Evolutionary conservation across 2,888 invertebrate species (phyloP).

Genomic region (Latheticus oryzae): DNA sequence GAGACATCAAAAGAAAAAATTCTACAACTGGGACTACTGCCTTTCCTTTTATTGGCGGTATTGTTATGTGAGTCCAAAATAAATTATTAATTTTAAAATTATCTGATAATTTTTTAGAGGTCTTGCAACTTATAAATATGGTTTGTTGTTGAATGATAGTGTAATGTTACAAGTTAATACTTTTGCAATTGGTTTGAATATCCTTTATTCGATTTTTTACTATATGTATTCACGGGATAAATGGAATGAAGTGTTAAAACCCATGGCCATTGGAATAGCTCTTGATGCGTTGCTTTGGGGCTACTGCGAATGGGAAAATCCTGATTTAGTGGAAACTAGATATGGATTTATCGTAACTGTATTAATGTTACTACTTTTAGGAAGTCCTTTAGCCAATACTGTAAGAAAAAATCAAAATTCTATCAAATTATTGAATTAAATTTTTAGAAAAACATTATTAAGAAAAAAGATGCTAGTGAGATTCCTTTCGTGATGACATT

Average conservation of each 20-base stretch:
- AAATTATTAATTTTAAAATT: conserved; percentile 22
- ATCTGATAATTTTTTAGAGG: conserved; percentile 73
- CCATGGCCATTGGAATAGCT: conserved; percentile 69
- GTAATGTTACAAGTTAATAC: conserved; percentile 84
- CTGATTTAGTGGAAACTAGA: conserved; percentile 73
- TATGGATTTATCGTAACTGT: conserved; percentile 79
- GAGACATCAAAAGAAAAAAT: conserved; percentile 78
- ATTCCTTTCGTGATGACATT: conserved; percentile 91
- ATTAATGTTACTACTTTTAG: conserved; percentile 75
- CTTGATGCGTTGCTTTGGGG: conserved; percentile 72
- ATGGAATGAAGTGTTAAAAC: conserved; percentile 67
- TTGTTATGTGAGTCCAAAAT: conserved; percentile 75
- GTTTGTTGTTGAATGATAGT: conserved; percentile 77
- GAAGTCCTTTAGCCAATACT: conserved; percentile 77
- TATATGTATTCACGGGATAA: conserved; percentile 73
- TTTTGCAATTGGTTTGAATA: conserved; percentile 77
- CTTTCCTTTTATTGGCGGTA: conserved; percentile 81
- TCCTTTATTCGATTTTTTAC: conserved; percentile 75
- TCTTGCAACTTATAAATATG: conserved; percentile 81
- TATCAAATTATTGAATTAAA: too few species aligned
- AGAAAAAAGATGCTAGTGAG: conserved; percentile 83
- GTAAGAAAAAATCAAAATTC: too few species aligned
- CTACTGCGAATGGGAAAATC: conserved; percentile 76
- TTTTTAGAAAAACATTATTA: conserved; percentile 81
- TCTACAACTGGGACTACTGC: conserved; percentile 74